Conservation (phyloP, 2,113 vertebrate species). For the Gambusia holbrooki region DNA sequence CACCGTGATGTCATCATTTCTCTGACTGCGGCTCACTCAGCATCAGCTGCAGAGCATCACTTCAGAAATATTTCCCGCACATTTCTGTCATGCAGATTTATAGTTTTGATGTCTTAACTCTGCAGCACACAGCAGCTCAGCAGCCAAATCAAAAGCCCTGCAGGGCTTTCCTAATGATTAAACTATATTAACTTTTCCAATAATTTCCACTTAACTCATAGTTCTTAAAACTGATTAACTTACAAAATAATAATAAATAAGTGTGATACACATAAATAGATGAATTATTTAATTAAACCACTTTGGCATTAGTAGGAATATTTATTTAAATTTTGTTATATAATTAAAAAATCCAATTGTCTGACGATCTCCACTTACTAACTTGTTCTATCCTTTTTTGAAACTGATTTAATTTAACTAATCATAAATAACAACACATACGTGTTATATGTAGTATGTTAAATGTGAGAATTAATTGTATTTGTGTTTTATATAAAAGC, state of each 20-base stretch:
- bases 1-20: constrained; percentile 51
- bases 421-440: too few relatives aligned
- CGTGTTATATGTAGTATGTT: background rate
- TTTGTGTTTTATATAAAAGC: background rate
- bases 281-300: too few relatives aligned
- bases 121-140: background rate
- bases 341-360: too few relatives aligned
- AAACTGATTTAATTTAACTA: too few relatives aligned
- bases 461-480: background rate
- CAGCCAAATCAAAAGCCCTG: background rate
- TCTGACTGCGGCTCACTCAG: constrained; percentile 32
- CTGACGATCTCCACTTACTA: background rate
- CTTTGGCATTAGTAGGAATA: too few relatives aligned
- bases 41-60: constrained; percentile 25
- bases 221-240: too few relatives aligned
- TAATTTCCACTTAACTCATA: too few relatives aligned
- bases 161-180: too few relatives aligned
- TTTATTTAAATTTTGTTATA: too few relatives aligned
- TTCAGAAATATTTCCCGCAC: background rate
- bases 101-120: constrained; percentile 23
- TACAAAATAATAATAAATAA: too few relatives aligned
- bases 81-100: background rate
- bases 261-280: too few relatives aligned
- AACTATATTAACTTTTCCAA: too few relatives aligned
- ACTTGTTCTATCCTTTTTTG: background rate